These are phyloP conservation scores for Abrostola triplasia DNA, from an alignment of 2,888 invertebrate genomes.

Conservation along the genomic window DNA sequence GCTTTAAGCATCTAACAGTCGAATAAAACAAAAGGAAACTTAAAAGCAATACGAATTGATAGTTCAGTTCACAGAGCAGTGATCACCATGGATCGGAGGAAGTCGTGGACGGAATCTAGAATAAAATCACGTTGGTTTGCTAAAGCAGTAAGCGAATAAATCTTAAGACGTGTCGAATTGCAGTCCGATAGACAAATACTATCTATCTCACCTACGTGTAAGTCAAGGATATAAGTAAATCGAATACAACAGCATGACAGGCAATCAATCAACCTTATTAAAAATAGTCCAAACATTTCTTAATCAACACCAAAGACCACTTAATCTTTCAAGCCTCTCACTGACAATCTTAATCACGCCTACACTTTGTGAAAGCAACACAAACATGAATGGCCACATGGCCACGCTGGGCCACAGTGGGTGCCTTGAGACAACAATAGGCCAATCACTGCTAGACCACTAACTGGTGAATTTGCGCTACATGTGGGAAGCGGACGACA, in stretches of 20 bases:
- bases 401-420: conserved; percentile 16
- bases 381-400: conserved; percentile 28
- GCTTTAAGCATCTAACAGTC: no score
- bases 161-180: conserved; percentile 2
- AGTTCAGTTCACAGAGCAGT: not conserved
- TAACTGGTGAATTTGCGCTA: conserved; percentile 45
- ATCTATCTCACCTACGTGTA: not conserved
- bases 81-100: not conserved
- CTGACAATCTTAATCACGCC: conserved; percentile 39
- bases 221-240: not conserved
- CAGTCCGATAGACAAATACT: not conserved
- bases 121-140: no score
- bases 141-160: no score
- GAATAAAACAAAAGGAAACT: not conserved
- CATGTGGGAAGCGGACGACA: conserved; percentile 48
- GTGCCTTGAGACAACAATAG: conserved; percentile 46
- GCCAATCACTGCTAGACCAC: conserved; percentile 38
- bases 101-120: not conserved
- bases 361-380: conserved; percentile 44
- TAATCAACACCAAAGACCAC: conserved; percentile 37
- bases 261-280: conserved; percentile 15
- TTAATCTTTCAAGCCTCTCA: conserved; percentile 34
- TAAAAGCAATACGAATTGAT: not conserved
- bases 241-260: not conserved
- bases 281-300: conserved; percentile 25